A percentile compares a stretch with the other conserved stretches of the same genome.
Conservation (phyloP, 2,888 invertebrate genomes). For the Cistogaster globosa region DNA sequence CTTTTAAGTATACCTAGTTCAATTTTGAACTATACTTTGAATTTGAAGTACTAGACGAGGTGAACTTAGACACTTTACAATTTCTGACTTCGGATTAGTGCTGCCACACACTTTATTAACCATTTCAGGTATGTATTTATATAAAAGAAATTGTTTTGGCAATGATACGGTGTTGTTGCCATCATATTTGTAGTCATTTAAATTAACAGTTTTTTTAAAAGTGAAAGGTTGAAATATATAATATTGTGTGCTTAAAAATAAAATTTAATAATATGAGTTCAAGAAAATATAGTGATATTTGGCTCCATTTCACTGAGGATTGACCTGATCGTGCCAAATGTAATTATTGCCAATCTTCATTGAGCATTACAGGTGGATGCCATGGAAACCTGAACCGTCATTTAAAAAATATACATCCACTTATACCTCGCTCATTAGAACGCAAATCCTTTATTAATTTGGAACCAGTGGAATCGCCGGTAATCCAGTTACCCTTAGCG, state of each 20-base stretch:
- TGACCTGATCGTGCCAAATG: no score
- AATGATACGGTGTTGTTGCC: no score
- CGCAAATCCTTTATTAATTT: not conserved
- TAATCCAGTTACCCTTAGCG: not conserved
- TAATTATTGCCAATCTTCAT: constrained; percentile 4
- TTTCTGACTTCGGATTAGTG: no score
- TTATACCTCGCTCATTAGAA: constrained; percentile 1
- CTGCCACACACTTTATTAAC: no score
- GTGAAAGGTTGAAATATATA: not conserved
- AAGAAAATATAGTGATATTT: not conserved
- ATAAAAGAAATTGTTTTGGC: no score
- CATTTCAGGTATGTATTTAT: no score
- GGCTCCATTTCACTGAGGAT: no score
- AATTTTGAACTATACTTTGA: no score
- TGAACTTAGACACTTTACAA: no score
- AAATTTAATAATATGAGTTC: not conserved
- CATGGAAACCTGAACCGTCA: constrained; percentile 2
- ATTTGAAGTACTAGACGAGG: no score
- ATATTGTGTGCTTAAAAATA: no score
- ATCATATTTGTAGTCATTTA: not conserved
- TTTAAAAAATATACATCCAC: not conserved
- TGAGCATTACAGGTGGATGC: constrained; percentile 10
- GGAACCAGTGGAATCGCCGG: not conserved
- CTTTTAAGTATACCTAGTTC: no score
- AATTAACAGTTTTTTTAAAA: not conserved